Conservation (phyloP, 2,888 invertebrate genomes). For the Macrophya alboannulata region DNA sequence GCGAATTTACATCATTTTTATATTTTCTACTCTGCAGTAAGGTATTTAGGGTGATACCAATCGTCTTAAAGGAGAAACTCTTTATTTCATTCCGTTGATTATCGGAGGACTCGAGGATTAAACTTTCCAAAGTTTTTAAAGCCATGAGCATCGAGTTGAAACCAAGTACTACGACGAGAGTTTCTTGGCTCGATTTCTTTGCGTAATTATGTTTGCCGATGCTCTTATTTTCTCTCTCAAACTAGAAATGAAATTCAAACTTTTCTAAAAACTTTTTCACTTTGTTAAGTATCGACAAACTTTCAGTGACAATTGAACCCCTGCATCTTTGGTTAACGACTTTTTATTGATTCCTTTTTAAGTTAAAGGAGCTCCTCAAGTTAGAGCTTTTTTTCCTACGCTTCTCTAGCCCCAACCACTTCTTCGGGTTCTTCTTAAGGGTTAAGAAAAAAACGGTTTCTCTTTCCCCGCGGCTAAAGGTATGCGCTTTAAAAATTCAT, state of each 20-base stretch:
- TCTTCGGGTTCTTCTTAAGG: neutral
- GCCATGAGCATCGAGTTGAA: constrained; percentile 44
- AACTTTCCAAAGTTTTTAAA: constrained; percentile 45
- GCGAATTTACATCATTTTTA: too few species aligned
- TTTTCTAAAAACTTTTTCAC: constrained; percentile 42
- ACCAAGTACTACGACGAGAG: constrained; percentile 6
- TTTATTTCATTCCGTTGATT: constrained; percentile 50
- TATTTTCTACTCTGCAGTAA: neutral
- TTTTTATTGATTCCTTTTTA: neutral
- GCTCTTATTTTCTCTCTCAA: neutral
- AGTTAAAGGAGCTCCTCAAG: neutral
- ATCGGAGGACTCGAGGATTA: constrained; percentile 33
- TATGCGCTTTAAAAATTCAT: neutral
- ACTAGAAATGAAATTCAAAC: constrained; percentile 29
- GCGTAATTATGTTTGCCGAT: constrained; percentile 50
- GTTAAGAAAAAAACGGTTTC: neutral
- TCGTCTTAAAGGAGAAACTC: neutral
- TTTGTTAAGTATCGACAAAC: constrained; percentile 37
- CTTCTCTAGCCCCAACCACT: neutral
- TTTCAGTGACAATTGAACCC: constrained; percentile 9
- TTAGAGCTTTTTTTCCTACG: neutral
- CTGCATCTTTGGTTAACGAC: neutral
- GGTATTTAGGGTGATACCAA: neutral
- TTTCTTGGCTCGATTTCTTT: constrained; percentile 46
- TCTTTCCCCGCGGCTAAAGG: neutral